Base-by-base conservation (phyloP, 2,888 invertebrate genomes). In the Aphodius granarius region DNA sequence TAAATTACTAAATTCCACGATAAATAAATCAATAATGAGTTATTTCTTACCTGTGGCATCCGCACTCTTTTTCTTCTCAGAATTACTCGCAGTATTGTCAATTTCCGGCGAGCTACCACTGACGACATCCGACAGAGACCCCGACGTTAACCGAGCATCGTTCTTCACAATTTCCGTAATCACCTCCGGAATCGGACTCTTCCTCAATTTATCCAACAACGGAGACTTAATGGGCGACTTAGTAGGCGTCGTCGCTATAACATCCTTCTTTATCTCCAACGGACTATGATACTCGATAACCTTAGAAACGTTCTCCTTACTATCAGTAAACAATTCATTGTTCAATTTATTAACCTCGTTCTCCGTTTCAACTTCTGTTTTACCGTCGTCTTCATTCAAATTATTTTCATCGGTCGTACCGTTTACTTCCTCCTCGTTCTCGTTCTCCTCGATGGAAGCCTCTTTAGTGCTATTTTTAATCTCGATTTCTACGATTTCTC, bases 401-500 rank as follows among this genome's bases (percentile, higher is more conserved):
- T 81, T 78, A 71, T 81, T 79, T 73, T 80, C 78, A 72, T 80
- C 78, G 5, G 76, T 78, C 4, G 79, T 81, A 21, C 66, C 73
- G 17, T 81, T 81, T 21, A 68, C 68, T 76, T 86, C 86, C 83
- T 86, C 87, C 63, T 85, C 87, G 87, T 86, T 81, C 74, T 86
- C 85, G 74, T 83, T 82, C 81, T 82, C 83, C 23, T 85, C 84
- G 22, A 78, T 80, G 9, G 84, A 83, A 16, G 85, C 82, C 79
- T 84, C 81, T 81, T 83, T 77, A 70, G 77, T 74, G 76, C 87
- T 78, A 81, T 86, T 76, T 80, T 85, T 81, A 84, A 88, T 70
- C 88, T 88, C 78, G 88, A 89, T 82, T 83, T 92, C 92, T 0
- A 91, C 92, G 63, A 94, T 94, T 83, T 95, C 95, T 0, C 95